Evolutionary conservation across 2,113 vertebrate genomes (phyloP), one percentile per base, ranked within the genome.

Genomic region (Mungos mungo): DNA sequence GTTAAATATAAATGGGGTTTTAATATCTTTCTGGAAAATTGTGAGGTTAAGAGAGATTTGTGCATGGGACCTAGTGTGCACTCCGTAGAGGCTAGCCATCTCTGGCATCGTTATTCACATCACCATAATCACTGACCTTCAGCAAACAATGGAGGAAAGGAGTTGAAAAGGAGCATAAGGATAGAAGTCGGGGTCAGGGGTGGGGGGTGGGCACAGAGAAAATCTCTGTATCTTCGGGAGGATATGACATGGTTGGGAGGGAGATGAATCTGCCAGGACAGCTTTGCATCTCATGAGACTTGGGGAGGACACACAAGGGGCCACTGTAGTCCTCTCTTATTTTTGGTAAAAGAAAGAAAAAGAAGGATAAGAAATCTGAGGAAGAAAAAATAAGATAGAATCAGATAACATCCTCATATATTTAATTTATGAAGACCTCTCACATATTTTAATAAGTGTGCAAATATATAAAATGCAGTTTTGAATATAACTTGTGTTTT

Each of bases 371-470:
- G 66, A 65, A 65, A 82, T 77, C 29, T 52, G 16, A 79, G 41
- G 33, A 45, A 91, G 45, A 82, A 91, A 89, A 87, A 31, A 96
- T 84, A 57, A 33, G 6, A 60, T 35, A 66, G 47, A 94, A 85
- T 96, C 72, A 63, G 27, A 71, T 76, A 68, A 54, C 66, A 50
- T 5, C 5, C 6, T 82, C 31, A 52, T 21, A 63, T 47, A 57
- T 81, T 87, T 88, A 65, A 79, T 96, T 93, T 96, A 21, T 69
- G 16, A 82, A 74, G 33, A 38, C 19, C 27, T 41, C 50, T 68
- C 11, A 33, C 0, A 52, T 38, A 84, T 68, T 94, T 74, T 71
- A 38, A 23, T 63, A 60, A 74, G 1, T n/a, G 2, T n/a, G 7
- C 8, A 96, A 29, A 81, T 29, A 77, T 79, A 54, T 71, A 87